Conservation (phyloP, 2,797 vertebrate genomes). For the Sorex maritimensis region DNA sequence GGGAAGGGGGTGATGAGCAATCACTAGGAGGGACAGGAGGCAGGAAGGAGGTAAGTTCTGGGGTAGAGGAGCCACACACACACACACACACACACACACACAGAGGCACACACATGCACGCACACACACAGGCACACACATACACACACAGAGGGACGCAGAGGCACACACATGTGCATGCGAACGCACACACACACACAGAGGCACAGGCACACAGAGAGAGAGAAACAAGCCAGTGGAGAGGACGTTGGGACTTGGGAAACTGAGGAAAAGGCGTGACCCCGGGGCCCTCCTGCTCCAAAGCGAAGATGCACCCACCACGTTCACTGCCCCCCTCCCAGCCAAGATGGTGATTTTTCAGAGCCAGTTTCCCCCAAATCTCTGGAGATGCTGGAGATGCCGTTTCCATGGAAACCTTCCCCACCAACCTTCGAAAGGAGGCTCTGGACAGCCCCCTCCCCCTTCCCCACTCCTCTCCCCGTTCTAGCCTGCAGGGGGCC, state of each 20-base stretch:
- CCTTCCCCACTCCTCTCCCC: slow-evolving; percentile 17
- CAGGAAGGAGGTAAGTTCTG: not conserved
- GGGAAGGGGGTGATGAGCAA: not conserved
- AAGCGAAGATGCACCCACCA: not conserved
- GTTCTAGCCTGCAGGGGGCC: slow-evolving; percentile 68
- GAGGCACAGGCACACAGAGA: no score
- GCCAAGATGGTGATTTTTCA: slow-evolving; percentile 80
- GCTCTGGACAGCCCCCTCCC: slow-evolving; percentile 74
- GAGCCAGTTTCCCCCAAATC: slow-evolving; percentile 84
- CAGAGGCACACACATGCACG: no score
- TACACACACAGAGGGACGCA: no score
- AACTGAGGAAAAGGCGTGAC: not conserved
- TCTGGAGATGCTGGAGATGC: slow-evolving; percentile 84
- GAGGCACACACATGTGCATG: no score
- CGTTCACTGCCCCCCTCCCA: not conserved
- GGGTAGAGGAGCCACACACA: not conserved
- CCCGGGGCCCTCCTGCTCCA: not conserved
- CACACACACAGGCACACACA: no score
- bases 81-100: no score
- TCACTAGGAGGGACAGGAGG: not conserved
- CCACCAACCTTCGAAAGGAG: slow-evolving; percentile 79
- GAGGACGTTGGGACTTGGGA: not conserved
- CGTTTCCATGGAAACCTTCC: slow-evolving; percentile 90
- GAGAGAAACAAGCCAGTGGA: not conserved
- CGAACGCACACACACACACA: no score